These are phyloP conservation scores for Betta splendens DNA, from an alignment of 2,797 vertebrate species.

Conservation along the genomic window DNA sequence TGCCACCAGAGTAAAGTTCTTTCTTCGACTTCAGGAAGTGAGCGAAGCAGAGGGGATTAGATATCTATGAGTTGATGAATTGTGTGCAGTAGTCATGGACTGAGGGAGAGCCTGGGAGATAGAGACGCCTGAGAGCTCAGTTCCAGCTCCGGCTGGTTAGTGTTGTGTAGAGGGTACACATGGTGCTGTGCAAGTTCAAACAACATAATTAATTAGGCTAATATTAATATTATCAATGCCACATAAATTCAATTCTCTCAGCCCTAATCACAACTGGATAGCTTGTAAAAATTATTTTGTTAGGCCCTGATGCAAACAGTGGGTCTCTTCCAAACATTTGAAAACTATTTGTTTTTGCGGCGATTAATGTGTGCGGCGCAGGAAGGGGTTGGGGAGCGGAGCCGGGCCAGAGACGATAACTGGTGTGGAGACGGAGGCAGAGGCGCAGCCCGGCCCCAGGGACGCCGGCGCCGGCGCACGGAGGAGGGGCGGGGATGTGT, in stretches of 20 bases:
- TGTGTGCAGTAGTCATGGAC: constrained; percentile 81
- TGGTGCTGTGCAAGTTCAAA: constrained; percentile 82
- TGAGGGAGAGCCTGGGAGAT: constrained; percentile 74
- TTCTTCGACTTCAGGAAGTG: constrained; percentile 80
- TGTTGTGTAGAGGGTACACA: constrained; percentile 85
- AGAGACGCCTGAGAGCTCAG: constrained; percentile 79
- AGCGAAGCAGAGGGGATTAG: constrained; percentile 78
- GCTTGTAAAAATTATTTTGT: constrained; percentile 90
- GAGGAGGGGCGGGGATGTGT: constrained; percentile 72
- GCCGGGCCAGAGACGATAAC: constrained; percentile 79
- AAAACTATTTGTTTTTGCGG: constrained; percentile 86
- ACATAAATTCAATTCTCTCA: constrained; percentile 87
- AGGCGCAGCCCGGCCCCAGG: constrained; percentile 74
- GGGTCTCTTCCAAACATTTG: constrained; percentile 86
- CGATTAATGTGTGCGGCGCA: constrained; percentile 79
- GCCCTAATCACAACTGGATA: constrained; percentile 88
- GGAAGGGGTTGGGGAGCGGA: constrained; percentile 69
- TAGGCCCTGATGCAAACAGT: constrained; percentile 86
- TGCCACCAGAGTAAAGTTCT: constrained; percentile 82
- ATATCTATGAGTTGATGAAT: constrained; percentile 80
- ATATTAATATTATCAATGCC: constrained; percentile 90
- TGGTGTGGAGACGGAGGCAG: constrained; percentile 75
- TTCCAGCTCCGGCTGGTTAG: constrained; percentile 80
- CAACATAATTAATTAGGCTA: constrained; percentile 89
- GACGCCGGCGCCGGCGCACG: constrained; percentile 67